These are phyloP conservation scores for Zeuzera pyrina DNA, from an alignment of 2,888 invertebrate genomes.

Conservation along the genomic window DNA sequence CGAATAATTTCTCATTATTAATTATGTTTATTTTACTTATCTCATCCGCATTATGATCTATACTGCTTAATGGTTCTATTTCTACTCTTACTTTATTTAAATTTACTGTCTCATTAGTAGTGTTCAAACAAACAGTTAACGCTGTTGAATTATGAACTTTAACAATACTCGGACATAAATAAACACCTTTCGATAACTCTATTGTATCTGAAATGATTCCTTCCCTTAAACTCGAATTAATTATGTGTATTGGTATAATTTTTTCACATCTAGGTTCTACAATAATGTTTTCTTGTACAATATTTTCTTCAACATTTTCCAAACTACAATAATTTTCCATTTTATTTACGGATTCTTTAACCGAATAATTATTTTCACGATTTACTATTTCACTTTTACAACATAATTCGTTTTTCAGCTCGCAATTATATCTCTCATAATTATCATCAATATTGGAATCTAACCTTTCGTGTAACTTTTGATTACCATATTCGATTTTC, in stretches of 20 bases:
- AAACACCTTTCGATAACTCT: background rate
- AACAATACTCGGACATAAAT: background rate
- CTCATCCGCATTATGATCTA: background rate
- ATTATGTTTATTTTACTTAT: no score
- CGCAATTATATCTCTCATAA: no score
- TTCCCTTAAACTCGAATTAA: background rate
- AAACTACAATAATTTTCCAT: background rate
- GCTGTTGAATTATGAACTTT: background rate
- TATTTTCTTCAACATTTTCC: no score
- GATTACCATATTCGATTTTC: no score
- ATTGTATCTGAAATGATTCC: background rate
- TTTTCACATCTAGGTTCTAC: slow-evolving; percentile 1
- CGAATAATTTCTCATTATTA: no score
- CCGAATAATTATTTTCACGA: background rate
- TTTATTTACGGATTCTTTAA: background rate
- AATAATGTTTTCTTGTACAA: no score
- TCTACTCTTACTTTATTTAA: background rate
- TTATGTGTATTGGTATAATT: background rate
- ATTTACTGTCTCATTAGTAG: background rate
- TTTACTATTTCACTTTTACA: no score
- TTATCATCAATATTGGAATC: no score
- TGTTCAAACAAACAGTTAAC: background rate
- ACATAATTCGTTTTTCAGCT: no score
- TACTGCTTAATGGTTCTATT: background rate
- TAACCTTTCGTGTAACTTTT: no score